Percentiles rank a stretch among this genome's conserved stretches.
Evolutionary conservation across 2,888 invertebrate species (phyloP).

Genomic region (Eilema depressum): DNA sequence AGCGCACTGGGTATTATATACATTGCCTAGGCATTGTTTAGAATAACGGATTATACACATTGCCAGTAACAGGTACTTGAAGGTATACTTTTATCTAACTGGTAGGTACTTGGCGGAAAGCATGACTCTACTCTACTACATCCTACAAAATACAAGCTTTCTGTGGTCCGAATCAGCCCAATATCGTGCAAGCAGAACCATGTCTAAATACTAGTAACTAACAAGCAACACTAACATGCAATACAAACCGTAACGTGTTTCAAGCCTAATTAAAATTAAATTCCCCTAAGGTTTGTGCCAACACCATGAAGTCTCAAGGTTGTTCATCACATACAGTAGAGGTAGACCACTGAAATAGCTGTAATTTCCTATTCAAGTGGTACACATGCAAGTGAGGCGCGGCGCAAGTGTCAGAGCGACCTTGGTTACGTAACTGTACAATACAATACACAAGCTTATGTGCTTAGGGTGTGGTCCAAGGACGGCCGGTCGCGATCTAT

Average conservation of each 20-base stretch:
- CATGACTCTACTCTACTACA: no score
- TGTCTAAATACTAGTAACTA: background rate
- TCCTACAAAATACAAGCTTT: background rate
- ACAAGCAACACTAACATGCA: background rate
- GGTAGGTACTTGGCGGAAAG: no score
- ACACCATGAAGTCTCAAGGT: conserved; percentile 42
- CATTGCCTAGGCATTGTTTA: no score
- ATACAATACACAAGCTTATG: no score
- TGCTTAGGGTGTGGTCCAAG: conserved; percentile 69
- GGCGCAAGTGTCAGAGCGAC: conserved; percentile 71
- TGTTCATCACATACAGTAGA: conserved; percentile 41
- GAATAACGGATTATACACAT: no score
- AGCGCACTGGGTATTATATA: no score
- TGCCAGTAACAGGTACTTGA: no score
- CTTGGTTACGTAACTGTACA: conserved; percentile 78
- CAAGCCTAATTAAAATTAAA: conserved; percentile 39
- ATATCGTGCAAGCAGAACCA: background rate
- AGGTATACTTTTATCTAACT: no score
- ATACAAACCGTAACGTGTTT: conserved; percentile 5
- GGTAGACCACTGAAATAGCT: conserved; percentile 65
- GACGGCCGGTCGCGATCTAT: conserved; percentile 56
- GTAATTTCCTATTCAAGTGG: conserved; percentile 70
- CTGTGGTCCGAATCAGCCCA: background rate
- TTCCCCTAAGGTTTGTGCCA: conserved; percentile 36
- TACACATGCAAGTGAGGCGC: conserved; percentile 73